Base-by-base conservation (phyloP, 2,888 invertebrate genomes). In the Bombylius discolor region DNA sequence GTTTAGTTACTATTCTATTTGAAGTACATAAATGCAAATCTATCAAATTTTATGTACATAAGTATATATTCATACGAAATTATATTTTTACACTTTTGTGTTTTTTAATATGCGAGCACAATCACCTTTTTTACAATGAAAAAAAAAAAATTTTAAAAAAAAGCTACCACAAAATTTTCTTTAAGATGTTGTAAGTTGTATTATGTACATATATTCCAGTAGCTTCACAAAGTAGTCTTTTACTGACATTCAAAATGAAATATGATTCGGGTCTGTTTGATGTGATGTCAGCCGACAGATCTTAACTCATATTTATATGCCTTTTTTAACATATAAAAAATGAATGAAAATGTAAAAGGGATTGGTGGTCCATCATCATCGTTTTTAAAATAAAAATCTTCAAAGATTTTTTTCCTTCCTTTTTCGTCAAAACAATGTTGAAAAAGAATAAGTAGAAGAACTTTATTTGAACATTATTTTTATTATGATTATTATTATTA, bases 221-320 rank as follows among this genome's bases (percentile, higher is more conserved):
- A 59, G 59, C 57, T 54, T 53, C 53, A 23, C 23, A 54, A 55
- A 51, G 57, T 55, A 56, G 54, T 56, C 36, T 23, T 57, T 54
- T 52, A 50, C 56, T 59, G 59, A 55, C 59, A 58, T 52, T 50
- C 42, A 45, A 47, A 48, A 55, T 59, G 59, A 59, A 51, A 58
- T 59, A 59, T 52, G 59, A 57, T 54, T 57, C 59, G 59, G 59
- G 52, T 51, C 51, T 58, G 53, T 57, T 59, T 59, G 59, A 59
- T 52, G 57, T 57, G 39, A 34, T 51, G 51, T 31, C 39, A 47
- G 23, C 55, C 51, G 51, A 44, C 46, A 50, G 49, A 50, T 34
- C 46, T 47, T 55, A 55, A 55, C 55, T 55, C 55, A 55, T 42
- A 5, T 42, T 42, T 42, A 42, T 42, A 36, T 36, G 36, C 9